Evolutionary conservation across 2,888 invertebrate species (phyloP).

Genomic region (Syrista parreyssii): DNA sequence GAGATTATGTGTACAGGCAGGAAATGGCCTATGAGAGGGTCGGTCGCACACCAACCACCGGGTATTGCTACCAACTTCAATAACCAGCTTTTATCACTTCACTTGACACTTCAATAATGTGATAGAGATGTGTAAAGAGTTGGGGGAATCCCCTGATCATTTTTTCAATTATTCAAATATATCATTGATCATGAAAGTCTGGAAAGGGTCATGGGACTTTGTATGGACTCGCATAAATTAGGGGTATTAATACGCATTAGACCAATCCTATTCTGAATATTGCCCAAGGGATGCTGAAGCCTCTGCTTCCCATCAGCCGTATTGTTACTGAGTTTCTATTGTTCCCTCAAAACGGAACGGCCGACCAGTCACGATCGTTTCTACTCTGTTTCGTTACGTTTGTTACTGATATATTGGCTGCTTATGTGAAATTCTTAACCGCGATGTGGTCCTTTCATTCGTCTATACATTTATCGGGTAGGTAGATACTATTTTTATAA

Average conservation of each 20-base stretch:
- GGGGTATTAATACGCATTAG: constrained; percentile 44
- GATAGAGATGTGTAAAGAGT: not conserved
- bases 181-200: not conserved
- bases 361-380: not conserved
- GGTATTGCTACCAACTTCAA: not conserved
- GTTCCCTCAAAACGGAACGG: not conserved
- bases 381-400: not conserved
- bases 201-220: not conserved
- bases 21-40: not conserved
- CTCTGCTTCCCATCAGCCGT: not conserved
- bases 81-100: not conserved
- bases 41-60: not conserved
- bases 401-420: not conserved
- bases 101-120: not conserved
- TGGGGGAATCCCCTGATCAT: not conserved
- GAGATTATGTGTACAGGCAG: not conserved
- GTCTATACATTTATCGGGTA: not conserved
- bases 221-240: constrained; percentile 45
- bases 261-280: constrained; percentile 34
- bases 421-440: not conserved
- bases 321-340: not conserved
- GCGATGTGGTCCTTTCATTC: not conserved
- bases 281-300: constrained; percentile 25
- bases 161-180: not conserved
- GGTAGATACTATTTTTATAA: not conserved